Evolutionary conservation across 37 sponge, comb jelly and placozoan species (phyloP).

Genomic region (Ephydatia muelleri): DNA sequence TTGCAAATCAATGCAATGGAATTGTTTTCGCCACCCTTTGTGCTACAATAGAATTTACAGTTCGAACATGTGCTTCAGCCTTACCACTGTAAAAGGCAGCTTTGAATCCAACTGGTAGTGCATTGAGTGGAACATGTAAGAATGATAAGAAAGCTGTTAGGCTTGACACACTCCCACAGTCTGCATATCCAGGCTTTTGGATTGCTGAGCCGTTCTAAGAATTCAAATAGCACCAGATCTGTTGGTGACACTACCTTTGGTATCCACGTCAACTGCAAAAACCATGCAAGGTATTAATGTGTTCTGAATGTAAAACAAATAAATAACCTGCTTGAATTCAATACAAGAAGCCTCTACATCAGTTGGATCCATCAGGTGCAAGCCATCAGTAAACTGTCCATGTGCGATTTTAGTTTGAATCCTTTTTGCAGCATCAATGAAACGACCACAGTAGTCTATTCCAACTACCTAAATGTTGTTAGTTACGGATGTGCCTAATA

Average conservation of each 20-base stretch:
- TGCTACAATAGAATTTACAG: too few species aligned
- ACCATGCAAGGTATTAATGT: neutral
- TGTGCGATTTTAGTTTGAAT: slow-evolving; percentile 18
- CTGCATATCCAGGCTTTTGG: slow-evolving; percentile 65
- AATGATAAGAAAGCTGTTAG: slow-evolving; percentile 35
- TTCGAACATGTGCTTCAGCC: too few species aligned
- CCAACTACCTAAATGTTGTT: slow-evolving; percentile 63
- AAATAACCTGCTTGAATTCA: neutral
- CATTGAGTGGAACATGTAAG: neutral
- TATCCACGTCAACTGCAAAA: slow-evolving; percentile 70
- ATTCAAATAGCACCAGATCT: slow-evolving; percentile 56
- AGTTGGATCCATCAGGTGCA: neutral
- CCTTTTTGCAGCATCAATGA: slow-evolving; percentile 53
- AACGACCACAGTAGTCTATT: slow-evolving; percentile 69
- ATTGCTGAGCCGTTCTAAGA: slow-evolving; percentile 42
- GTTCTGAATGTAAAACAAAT: neutral
- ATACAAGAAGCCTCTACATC: neutral
- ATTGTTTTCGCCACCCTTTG: too few species aligned
- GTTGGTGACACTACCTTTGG: slow-evolving; percentile 62
- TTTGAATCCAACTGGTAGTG: neutral
- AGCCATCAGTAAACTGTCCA: neutral
- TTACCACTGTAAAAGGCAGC: neutral
- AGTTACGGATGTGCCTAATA: neutral
- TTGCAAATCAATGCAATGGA: too few species aligned
- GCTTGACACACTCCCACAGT: slow-evolving; percentile 56